Evolutionary conservation across 2,113 vertebrate species (phyloP).

Genomic region (Rhinopomastus cyanomelas): DNA sequence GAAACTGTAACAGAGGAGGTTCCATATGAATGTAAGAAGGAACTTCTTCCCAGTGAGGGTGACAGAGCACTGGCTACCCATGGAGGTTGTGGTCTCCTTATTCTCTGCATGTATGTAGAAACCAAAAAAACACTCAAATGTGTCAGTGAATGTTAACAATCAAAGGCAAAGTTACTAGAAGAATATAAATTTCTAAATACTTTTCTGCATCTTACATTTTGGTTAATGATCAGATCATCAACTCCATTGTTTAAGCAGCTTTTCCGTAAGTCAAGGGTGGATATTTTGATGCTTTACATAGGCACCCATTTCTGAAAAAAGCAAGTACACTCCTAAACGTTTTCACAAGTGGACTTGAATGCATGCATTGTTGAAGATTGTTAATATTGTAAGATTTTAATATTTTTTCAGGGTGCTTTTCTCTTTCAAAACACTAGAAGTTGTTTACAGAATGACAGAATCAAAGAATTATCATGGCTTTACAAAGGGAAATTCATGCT

Average conservation of each 20-base stretch:
- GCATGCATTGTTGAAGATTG: background rate
- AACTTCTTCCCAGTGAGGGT: no score
- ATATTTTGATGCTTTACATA: background rate
- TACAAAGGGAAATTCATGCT: no score
- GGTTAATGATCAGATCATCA: background rate
- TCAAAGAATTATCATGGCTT: no score
- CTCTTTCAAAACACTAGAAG: accelerated
- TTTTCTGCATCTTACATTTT: background rate
- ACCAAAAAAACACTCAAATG: background rate
- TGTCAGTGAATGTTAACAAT: background rate
- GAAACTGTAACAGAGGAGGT: no score
- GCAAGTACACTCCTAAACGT: accelerated
- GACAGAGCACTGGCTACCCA: no score
- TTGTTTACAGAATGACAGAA: background rate
- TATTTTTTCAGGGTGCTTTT: background rate
- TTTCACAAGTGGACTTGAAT: background rate
- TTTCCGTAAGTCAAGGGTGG: background rate
- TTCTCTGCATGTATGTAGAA: background rate
- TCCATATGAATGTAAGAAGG: no score
- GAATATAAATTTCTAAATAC: background rate
- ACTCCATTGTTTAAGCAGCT: background rate
- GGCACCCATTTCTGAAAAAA: background rate
- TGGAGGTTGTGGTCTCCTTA: background rate
- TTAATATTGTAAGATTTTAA: background rate
- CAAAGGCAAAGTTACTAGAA: background rate